Conservation (phyloP, 2,113 vertebrate species). For the Oreochromis spilurus region DNA sequence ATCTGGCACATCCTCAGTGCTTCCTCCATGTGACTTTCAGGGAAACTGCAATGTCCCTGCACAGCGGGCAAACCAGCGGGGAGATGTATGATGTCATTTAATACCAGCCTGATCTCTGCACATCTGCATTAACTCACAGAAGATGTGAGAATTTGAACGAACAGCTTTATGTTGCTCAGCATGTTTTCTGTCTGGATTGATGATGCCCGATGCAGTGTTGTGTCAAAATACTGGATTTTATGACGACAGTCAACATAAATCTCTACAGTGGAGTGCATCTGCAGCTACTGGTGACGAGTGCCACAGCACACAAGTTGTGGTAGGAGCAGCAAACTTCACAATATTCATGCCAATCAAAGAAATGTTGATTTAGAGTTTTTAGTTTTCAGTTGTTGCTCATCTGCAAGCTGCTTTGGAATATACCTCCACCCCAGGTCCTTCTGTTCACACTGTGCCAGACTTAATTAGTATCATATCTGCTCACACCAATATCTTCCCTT, state of each 20-base stretch:
- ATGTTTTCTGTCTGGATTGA: background rate
- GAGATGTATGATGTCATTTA: background rate
- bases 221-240: background rate
- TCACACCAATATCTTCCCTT: background rate
- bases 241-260: background rate
- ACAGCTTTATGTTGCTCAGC: background rate
- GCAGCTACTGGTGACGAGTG: background rate
- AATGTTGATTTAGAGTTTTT: background rate
- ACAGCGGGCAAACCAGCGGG: background rate
- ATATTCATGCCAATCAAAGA: background rate
- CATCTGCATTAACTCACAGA: background rate
- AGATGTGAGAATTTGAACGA: background rate
- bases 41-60: background rate
- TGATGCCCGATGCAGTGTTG: background rate
- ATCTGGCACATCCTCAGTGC: background rate
- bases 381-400: background rate
- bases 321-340: background rate
- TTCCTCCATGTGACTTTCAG: background rate
- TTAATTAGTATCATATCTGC: background rate
- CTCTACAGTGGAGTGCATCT: background rate
- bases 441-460: background rate
- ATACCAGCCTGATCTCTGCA: background rate
- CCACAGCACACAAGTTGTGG: accelerated
- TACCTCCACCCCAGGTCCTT: background rate
- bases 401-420: background rate